Percentiles rank a stretch among this genome's conserved stretches.
These are phyloP conservation scores for Colinus virginianus DNA, from an alignment of 2,113 vertebrate species.

Conservation along the genomic window DNA sequence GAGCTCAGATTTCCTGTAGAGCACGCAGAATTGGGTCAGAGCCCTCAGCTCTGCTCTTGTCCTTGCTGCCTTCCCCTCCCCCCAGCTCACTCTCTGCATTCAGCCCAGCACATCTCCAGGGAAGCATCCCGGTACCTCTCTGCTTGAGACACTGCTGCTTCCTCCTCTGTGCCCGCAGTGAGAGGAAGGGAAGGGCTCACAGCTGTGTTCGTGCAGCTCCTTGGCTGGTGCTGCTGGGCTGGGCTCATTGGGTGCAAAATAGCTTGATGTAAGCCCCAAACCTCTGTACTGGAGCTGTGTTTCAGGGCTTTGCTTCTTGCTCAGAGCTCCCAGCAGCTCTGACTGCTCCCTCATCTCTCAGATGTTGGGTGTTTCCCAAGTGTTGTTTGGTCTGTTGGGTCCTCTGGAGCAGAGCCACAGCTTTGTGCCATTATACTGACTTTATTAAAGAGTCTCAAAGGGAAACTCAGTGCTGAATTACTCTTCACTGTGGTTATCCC, in stretches of 20 bases:
- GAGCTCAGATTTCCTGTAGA: not conserved
- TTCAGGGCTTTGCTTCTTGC: not conserved
- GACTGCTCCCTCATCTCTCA: not conserved
- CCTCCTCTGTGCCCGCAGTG: not conserved
- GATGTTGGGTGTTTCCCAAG: not conserved
- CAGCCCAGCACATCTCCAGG: not conserved
- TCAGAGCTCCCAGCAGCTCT: fast-evolving
- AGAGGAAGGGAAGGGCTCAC: conserved; percentile 36
- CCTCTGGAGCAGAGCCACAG: not conserved
- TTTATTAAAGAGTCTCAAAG: not conserved
- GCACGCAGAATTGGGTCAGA: not conserved
- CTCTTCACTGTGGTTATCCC: fast-evolving
- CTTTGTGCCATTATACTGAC: fast-evolving
- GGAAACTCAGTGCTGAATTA: not conserved
- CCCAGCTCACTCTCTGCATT: fast-evolving
- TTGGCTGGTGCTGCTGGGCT: not conserved
- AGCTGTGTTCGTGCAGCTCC: not conserved
- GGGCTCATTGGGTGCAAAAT: fast-evolving
- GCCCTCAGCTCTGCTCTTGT: not conserved
- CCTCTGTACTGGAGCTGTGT: not conserved
- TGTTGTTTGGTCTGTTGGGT: not conserved
- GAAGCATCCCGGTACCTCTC: not conserved
- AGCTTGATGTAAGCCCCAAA: not conserved
- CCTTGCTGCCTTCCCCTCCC: not conserved
- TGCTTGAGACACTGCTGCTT: not conserved